Percentiles rank a stretch among this genome's conserved stretches.
Evolutionary conservation across 2,888 invertebrate genomes (phyloP).

Genomic region (Lasioglossum zephyrum): DNA sequence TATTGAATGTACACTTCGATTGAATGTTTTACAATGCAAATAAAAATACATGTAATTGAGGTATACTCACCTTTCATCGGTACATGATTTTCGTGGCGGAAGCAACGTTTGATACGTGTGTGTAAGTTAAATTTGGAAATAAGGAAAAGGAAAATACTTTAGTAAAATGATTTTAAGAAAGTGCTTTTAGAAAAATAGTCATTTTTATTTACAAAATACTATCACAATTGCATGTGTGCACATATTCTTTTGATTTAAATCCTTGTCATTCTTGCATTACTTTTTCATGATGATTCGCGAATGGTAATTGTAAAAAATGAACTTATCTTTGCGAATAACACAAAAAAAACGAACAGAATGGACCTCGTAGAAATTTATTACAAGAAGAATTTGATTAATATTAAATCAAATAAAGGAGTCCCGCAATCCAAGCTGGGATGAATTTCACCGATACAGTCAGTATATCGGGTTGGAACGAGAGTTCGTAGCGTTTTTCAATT

Average conservation of each 20-base stretch:
- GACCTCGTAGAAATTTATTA: not conserved
- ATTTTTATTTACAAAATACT: conserved; percentile 19
- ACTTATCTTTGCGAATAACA: conserved; percentile 1
- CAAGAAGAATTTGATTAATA: not conserved
- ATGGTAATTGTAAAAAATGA: conserved; percentile 5
- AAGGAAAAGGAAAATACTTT: conserved; percentile 14
- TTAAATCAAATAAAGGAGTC: not conserved
- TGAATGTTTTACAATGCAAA: not conserved
- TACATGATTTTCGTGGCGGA: not conserved
- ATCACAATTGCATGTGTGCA: conserved; percentile 18
- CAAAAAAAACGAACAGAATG: conserved; percentile 8
- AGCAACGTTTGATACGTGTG: not conserved
- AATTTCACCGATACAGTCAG: not conserved
- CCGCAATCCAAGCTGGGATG: conserved; percentile 6
- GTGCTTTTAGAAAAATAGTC: conserved; percentile 18
- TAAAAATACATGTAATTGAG: not conserved
- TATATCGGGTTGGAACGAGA: not conserved
- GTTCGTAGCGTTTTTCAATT: not conserved
- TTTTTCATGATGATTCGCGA: conserved; percentile 8
- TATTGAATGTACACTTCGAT: not conserved
- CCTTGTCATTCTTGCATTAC: conserved; percentile 6
- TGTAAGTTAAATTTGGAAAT: not conserved
- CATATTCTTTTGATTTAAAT: conserved; percentile 13
- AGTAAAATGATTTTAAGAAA: conserved; percentile 16
- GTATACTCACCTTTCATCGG: conserved; percentile 1